Percentiles rank a stretch among this genome's conserved stretches.
Conservation (phyloP, 2,797 vertebrate genomes). For the Crocodylus rhombifer region DNA sequence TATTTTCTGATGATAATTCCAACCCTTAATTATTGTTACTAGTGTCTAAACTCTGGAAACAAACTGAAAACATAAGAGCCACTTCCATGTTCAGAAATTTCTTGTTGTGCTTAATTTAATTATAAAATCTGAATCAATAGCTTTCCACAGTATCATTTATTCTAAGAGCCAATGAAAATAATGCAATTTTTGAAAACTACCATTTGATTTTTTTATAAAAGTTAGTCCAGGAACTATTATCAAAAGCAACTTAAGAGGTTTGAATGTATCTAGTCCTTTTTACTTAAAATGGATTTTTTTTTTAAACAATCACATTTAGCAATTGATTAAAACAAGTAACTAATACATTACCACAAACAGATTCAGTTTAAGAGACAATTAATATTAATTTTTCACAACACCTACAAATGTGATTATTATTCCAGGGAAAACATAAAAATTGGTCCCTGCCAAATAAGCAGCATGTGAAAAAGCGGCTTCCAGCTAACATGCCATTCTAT, state of each 20-base stretch:
- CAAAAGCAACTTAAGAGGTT: background rate
- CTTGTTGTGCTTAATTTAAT: background rate
- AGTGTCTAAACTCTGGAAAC: background rate
- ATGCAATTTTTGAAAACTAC: background rate
- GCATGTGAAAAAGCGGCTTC: background rate
- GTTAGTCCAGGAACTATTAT: background rate
- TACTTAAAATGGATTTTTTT: background rate
- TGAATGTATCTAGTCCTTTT: background rate
- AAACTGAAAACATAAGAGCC: background rate
- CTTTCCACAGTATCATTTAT: background rate
- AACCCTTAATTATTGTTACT: background rate
- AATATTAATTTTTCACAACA: background rate
- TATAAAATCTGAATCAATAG: background rate
- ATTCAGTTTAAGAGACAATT: background rate
- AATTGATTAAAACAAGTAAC: background rate
- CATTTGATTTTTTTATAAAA: constrained; percentile 28
- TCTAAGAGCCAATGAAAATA: background rate
- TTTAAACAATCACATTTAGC: background rate
- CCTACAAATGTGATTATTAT: background rate
- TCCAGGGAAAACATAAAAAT: background rate
- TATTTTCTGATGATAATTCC: background rate
- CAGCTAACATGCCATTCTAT: background rate
- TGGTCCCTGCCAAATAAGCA: background rate
- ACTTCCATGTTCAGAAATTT: background rate
- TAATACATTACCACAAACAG: background rate